Evolutionary conservation across 2,797 vertebrate species (phyloP).

Genomic region (Podargus strigoides): DNA sequence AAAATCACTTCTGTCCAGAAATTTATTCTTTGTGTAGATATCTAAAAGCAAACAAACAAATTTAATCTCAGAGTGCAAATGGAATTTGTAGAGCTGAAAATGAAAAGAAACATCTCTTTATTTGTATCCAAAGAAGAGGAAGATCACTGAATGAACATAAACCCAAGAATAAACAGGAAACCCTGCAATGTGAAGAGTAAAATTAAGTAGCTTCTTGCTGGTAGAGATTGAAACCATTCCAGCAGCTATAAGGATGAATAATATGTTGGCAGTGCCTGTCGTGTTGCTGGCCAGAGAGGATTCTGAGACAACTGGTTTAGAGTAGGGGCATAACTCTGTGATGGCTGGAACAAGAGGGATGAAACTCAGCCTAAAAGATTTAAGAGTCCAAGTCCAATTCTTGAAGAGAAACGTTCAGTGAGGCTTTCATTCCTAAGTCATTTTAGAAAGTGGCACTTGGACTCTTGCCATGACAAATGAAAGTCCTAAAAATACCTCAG

Average conservation of each 20-base stretch:
- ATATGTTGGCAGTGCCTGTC: neutral
- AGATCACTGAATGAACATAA: neutral
- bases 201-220: neutral
- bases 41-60: neutral
- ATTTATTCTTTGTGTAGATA: neutral
- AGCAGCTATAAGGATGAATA: neutral
- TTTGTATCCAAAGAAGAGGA: neutral
- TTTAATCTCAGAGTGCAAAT: neutral
- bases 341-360: neutral
- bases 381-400: neutral
- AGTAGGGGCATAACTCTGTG: neutral
- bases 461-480: neutral
- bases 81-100: neutral
- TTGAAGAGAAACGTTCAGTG: neutral
- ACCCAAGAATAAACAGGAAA: neutral
- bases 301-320: neutral
- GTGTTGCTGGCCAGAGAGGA: neutral
- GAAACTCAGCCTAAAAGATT: neutral
- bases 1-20: neutral
- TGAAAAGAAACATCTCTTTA: neutral
- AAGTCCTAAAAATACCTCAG: constrained; percentile 22
- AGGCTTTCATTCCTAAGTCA: neutral
- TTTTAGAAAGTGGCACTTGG: constrained; percentile 1
- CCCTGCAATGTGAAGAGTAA: neutral
- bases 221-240: neutral